These are phyloP conservation scores for Oscheius onirici DNA, from an alignment of 2,888 invertebrate species.

Conservation along the genomic window DNA sequence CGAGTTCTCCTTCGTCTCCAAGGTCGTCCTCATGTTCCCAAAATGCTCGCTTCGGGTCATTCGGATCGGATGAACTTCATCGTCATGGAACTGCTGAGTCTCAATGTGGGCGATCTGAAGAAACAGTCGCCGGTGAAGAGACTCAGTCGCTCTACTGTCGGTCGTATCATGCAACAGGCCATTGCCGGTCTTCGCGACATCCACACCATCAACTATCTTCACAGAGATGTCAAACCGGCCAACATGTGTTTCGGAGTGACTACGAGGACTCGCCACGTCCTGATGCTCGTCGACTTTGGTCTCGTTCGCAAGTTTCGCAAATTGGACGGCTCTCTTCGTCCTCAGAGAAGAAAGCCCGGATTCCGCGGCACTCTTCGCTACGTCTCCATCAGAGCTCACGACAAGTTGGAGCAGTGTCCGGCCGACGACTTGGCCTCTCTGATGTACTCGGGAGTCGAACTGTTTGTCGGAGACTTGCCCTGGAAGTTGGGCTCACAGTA, in stretches of 20 bases:
- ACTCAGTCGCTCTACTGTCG: constrained; percentile 44
- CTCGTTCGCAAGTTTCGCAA: constrained; percentile 54
- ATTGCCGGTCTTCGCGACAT: constrained; percentile 61
- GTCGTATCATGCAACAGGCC: constrained; percentile 50
- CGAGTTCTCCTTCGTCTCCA: constrained; percentile 51
- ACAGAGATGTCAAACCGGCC: constrained; percentile 59
- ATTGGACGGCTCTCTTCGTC: constrained; percentile 44
- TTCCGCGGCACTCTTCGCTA: constrained; percentile 65
- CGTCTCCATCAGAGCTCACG: constrained; percentile 57
- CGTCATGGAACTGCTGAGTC: constrained; percentile 61
- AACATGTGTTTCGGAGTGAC: constrained; percentile 62
- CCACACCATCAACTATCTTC: constrained; percentile 59
- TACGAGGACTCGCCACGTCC: constrained; percentile 45
- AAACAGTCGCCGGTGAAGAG: constrained; percentile 52
- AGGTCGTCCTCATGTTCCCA: constrained; percentile 56
- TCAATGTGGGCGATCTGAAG: constrained; percentile 61
- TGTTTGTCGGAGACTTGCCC: constrained; percentile 49
- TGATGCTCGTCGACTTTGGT: constrained; percentile 57
- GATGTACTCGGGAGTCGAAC: constrained; percentile 51
- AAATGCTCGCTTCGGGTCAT: constrained; percentile 54
- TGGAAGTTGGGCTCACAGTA: constrained; percentile 40
- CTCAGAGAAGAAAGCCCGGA: constrained; percentile 43
- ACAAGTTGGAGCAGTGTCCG: constrained; percentile 50
- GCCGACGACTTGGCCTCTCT: constrained; percentile 54
- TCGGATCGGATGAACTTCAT: constrained; percentile 41